Conservation (phyloP, 2,888 invertebrate genomes). For the Erpobdella octoculata region DNA sequence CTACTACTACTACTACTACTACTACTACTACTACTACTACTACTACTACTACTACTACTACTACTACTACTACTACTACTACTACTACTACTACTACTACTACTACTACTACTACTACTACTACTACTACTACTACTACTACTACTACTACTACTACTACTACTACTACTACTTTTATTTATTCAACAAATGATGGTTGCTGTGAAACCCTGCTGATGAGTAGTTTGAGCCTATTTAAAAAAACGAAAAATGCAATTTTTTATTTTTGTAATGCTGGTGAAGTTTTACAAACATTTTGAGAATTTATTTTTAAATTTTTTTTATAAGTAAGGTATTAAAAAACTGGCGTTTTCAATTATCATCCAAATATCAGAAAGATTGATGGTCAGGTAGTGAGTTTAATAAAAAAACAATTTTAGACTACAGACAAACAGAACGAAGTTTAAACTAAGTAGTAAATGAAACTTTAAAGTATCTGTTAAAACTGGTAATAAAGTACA, state of each 20-base stretch:
- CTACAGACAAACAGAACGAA: no score
- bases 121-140: constrained; percentile 16
- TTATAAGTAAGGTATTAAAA: no score
- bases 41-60: constrained; percentile 33
- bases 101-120: constrained; percentile 12
- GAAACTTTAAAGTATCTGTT: no score
- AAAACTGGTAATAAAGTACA: no score
- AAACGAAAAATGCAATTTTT: background rate
- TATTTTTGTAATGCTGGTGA: no score
- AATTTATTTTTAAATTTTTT: no score
- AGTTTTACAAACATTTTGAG: no score
- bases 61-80: constrained; percentile 27
- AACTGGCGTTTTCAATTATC: no score
- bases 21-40: constrained; percentile 32
- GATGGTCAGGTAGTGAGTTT: no score
- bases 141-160: constrained; percentile 19
- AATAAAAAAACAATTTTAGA: no score
- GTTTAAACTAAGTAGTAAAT: no score
- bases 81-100: constrained; percentile 4
- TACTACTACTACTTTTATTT: constrained; percentile 18
- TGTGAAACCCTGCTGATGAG: background rate
- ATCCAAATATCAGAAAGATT: no score
- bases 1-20: constrained; percentile 33
- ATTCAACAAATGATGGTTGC: constrained; percentile 25
- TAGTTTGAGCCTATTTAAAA: background rate